Base-by-base conservation (phyloP, 2,797 vertebrate genomes). In the Pelodytes ibericus region DNA sequence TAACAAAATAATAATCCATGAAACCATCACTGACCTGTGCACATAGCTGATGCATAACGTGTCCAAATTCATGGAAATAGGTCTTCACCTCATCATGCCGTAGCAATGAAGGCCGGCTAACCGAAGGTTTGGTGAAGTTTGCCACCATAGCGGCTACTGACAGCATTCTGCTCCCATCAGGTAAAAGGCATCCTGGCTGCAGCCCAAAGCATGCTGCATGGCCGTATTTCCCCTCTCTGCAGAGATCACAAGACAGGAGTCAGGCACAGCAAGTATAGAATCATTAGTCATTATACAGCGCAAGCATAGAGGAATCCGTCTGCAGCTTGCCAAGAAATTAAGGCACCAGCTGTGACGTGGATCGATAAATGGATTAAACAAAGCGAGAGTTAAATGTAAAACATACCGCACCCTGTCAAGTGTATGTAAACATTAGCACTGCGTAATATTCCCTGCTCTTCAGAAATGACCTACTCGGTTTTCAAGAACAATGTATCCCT, bases 51-150 rank as follows among this genome's bases (percentile, higher is more conserved):
- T 99, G 97, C 97, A 99, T 97, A 56, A 99, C 93, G 0, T 98
- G 96, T 58, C 96, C 97, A 80, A 98, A 99, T 86, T 98, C 97
- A 16, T 99, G 97, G 82, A 99, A 98, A 75, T 94, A 99, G 1
- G 95, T 99, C 89, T 97, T 94, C 73, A 99, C 94, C 74, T 98
- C 97, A 22, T 96, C 94, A 18, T 98, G 96, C 59, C 94, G 92
- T 73, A 99, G 92, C 15, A 98, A 89, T 0, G 95, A 95, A 0
- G 95, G 95, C 31, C 79, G 87, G 30, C 86, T 89, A 20, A 79
- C 84, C 0, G 84, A 82, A 7, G 95, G 94, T 80, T 94, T 95
- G 49, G 95, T 95, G 77, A 99, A 98, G 84, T 92, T 93, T 89
- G 96, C 94, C 81, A 98, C 94, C 80, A 98, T 94, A 41, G 95